Base-by-base conservation (phyloP, 2,113 vertebrate species). In the Tupaia chinensis region DNA sequence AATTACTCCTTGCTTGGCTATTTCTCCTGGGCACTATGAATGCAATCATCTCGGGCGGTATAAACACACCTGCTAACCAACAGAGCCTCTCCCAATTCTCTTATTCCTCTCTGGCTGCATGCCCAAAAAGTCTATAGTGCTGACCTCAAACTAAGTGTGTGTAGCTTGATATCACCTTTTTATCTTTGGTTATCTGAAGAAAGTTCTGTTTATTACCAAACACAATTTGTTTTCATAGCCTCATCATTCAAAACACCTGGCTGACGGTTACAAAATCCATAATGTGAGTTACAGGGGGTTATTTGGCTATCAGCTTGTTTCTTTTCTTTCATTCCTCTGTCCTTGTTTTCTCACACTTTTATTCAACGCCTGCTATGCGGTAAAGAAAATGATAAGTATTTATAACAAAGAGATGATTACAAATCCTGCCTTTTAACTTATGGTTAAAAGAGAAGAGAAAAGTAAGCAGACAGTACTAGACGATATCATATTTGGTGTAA, bases 151-250 rank as follows among this genome's bases (percentile, higher is more conserved):
- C 16, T 73, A 4, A 27, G 20, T 16, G 10, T 16, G 10, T 83
- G 14, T 80, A 68, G 58, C 27, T 19, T 93, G 61, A 89, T 22
- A 83, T 93, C n/a, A 87, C 53, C 22, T 85, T 79, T 86, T 70
- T 53, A 92, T 85, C 70, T 93, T 82, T 89, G 60, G 66, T 93
- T 86, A 58, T 80, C 69, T 91, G 54, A 95, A 61, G 32, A 76
- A 80, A 79, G 1, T 4, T 77, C 44, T 93, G n/a, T 93, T 97
- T 93, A 77, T 72, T 34, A 63, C 7, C 74, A 82, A 89, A 54
- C 1, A 84, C 29, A 44, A 61, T 90, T 72, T 19, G n/a, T 89
- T 93, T 88, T 54, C 15, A 53, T 34, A 80, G 20, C 12, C 5
- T 91, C 56, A 72, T 90, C 23, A 56, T 22, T 89, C 72, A 27